These are phyloP conservation scores for Patella pellucida DNA, from an alignment of 2,888 invertebrate species.

Conservation along the genomic window DNA sequence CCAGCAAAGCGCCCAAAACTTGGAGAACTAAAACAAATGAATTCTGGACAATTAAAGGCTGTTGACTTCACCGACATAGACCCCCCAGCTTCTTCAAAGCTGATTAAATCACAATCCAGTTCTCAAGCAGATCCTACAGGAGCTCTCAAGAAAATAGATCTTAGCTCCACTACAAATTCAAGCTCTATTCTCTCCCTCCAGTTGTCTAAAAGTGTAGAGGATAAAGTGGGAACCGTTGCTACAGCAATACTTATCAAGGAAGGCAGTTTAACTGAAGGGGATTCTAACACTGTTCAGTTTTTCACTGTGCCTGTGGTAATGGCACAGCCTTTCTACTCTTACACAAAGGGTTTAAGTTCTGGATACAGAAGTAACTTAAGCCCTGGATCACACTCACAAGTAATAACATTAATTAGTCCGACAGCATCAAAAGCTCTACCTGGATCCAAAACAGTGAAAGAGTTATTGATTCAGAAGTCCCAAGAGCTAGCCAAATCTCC, in stretches of 20 bases:
- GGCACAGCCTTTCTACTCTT: conserved; percentile 38
- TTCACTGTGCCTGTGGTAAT: conserved; percentile 46
- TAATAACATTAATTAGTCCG: not conserved
- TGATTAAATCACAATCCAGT: not conserved
- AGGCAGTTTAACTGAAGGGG: not conserved
- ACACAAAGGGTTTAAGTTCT: conserved; percentile 12
- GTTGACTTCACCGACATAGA: not conserved
- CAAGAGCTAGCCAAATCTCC: not conserved
- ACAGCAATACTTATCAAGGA: conserved; percentile 1
- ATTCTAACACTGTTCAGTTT: not conserved
- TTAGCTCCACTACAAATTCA: not conserved
- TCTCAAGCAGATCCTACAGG: not conserved
- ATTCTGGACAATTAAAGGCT: not conserved
- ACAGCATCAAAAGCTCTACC: not conserved
- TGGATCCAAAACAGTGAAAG: not conserved
- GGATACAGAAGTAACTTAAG: conserved; percentile 14
- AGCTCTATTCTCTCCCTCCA: not conserved
- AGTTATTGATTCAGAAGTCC: not conserved
- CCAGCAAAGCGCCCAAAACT: not conserved
- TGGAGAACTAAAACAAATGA: not conserved
- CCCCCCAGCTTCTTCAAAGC: not conserved
- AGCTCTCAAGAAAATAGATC: too few relatives aligned
- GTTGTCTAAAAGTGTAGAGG: not conserved
- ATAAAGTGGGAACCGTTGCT: not conserved
- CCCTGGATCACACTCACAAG: not conserved